A percentile compares a stretch with the other conserved stretches of the same genome.
Conservation (phyloP, 2,113 vertebrate genomes). For the Dasypus novemcinctus region DNA sequence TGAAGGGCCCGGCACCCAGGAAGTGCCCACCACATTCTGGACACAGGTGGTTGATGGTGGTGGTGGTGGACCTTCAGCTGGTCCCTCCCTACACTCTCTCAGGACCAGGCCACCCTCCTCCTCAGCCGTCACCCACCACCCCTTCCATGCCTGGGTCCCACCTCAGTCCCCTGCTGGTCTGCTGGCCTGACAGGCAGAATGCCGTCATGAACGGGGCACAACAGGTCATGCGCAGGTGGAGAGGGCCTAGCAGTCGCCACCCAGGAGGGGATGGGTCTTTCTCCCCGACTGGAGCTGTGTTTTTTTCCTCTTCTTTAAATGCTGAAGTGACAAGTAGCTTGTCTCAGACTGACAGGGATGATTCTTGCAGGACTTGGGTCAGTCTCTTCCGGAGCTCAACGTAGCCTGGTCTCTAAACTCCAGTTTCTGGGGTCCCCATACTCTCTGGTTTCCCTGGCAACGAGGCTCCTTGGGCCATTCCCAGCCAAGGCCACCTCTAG, state of each 20-base stretch:
- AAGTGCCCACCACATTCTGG: accelerated
- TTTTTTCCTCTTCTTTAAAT: not conserved
- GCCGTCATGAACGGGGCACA: accelerated
- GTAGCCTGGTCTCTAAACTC: not conserved
- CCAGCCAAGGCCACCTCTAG: not conserved
- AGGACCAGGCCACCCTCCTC: not conserved
- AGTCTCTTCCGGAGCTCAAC: not conserved
- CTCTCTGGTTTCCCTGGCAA: not conserved
- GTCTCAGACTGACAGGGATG: not conserved
- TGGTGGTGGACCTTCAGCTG: not conserved
- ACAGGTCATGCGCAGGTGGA: not conserved
- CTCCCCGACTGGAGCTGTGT: not conserved
- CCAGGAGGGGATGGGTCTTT: not conserved
- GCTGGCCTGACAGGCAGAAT: not conserved
- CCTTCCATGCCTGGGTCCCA: not conserved
- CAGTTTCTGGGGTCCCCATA: not conserved
- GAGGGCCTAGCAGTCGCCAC: not conserved
- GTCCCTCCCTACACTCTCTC: not conserved
- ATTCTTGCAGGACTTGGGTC: not conserved
- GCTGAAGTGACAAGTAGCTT: not conserved
- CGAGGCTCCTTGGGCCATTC: no score
- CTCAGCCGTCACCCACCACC: not conserved
- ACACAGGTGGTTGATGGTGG: accelerated
- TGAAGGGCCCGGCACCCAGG: not conserved
- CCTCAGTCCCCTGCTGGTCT: no score